Evolutionary conservation across 2,797 vertebrate species (phyloP).

Genomic region (Tarsius wallacei): DNA sequence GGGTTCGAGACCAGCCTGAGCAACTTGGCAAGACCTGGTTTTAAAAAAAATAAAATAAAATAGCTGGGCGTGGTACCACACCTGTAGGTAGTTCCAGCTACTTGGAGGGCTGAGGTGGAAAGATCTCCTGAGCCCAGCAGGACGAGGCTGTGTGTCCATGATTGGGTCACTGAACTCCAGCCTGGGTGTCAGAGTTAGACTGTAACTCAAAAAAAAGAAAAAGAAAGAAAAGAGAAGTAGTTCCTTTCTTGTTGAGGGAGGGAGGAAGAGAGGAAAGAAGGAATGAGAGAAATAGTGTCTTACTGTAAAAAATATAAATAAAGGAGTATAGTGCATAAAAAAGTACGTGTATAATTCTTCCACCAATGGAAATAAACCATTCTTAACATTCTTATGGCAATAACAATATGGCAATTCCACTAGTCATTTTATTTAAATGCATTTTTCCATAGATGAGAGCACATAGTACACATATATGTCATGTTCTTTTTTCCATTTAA

Average conservation of each 20-base stretch:
- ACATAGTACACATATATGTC: not conserved
- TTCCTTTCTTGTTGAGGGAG: not conserved
- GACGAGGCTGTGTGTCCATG: no score
- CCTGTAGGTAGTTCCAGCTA: no score
- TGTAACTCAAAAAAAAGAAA: no score
- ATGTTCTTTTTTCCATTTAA: not conserved
- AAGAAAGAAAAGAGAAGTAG: not conserved
- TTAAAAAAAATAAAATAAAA: no score
- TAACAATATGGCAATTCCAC: not conserved
- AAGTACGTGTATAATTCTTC: conserved; percentile 8
- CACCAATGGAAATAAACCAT: conserved; percentile 15
- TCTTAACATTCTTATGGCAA: conserved; percentile 3
- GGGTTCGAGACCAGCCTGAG: no score
- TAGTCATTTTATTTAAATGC: conserved; percentile 44
- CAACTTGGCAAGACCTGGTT: no score
- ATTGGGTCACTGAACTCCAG: no score
- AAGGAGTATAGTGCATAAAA: not conserved
- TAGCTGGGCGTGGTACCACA: no score
- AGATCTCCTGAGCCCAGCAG: no score
- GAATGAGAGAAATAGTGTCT: conserved; percentile 31
- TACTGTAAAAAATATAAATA: conserved; percentile 37
- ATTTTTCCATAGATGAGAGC: conserved; percentile 37
- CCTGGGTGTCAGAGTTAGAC: no score
- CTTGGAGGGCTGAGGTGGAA: no score
- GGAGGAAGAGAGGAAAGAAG: not conserved